Conservation (phyloP, 2,113 vertebrate genomes). For the Argyrosomus japonicus region DNA sequence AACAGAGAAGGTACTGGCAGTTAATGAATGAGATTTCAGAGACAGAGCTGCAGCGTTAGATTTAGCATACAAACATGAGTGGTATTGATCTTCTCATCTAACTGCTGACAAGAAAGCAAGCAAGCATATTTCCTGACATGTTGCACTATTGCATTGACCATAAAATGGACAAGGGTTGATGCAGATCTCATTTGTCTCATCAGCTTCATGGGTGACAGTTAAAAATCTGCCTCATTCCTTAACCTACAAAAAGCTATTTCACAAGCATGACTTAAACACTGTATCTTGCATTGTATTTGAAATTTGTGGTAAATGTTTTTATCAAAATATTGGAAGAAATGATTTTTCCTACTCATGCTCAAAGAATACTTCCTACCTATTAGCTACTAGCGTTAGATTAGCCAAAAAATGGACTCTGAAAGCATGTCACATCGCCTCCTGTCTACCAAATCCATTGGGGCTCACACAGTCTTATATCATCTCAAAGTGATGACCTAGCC, state of each 20-base stretch:
- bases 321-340: background rate
- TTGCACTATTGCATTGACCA: background rate
- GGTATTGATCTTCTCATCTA: background rate
- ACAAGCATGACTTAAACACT: too few relatives aligned
- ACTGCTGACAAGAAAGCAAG: background rate
- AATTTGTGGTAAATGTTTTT: too few relatives aligned
- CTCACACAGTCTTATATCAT: conserved; percentile 19
- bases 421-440: conserved; percentile 13
- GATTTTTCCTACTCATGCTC: background rate
- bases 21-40: too few relatives aligned
- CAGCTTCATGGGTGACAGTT: background rate
- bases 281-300: too few relatives aligned
- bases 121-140: background rate
- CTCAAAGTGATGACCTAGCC: conserved; percentile 5
- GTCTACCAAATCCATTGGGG: background rate
- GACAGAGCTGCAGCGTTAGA: background rate
- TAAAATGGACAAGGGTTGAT: conserved; percentile 7
- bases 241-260: background rate
- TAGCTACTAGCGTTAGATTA: conserved; percentile 4
- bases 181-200: background rate
- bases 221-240: too few relatives aligned
- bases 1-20: background rate
- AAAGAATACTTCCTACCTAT: background rate
- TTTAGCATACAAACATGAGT: background rate
- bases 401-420: conserved; percentile 3